phyloP scores from a whole-genome alignment of 1,140 invertebrate genomes.

The Pseudomyrmex dendroicus region DNA sequence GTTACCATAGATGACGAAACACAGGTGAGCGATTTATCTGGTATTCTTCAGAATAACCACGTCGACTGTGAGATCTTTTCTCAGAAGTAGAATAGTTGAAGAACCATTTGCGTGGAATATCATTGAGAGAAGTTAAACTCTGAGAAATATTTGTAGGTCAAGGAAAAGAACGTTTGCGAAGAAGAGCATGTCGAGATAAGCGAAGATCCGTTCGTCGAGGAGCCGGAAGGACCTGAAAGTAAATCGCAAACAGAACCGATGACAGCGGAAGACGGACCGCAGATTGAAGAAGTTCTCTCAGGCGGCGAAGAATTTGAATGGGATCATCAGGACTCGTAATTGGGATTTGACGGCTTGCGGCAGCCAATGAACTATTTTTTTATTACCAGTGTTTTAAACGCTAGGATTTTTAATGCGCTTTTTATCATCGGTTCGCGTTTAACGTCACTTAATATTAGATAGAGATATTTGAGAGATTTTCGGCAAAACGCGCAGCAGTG shows the following conservation, averaged over 20 bases:
- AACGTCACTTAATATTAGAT: background rate
- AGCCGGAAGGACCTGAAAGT: constrained; percentile 67
- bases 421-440: background rate
- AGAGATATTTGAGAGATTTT: too few species aligned
- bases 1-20: constrained; percentile 77
- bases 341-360: background rate
- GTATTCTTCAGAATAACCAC: background rate
- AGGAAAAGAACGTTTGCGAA: constrained; percentile 71
- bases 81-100: constrained; percentile 4
- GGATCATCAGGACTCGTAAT: constrained; percentile 71
- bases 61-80: background rate
- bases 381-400: background rate
- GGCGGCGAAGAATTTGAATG: constrained; percentile 69
- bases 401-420: background rate
- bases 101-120: background rate
- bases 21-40: constrained; percentile 65
- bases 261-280: constrained; percentile 36
- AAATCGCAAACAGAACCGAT: constrained; percentile 32
- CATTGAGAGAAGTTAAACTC: background rate
- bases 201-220: constrained; percentile 73
- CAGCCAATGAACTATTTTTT: constrained; percentile 11
- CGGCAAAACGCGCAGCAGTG: too few species aligned
- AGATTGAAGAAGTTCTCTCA: constrained; percentile 67
- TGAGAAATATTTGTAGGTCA: constrained; percentile 68
- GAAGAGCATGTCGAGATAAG: constrained; percentile 65